Conservation (phyloP, 37 sponge, comb jelly and placozoan genomes). For the Axinella damicornis region DNA sequence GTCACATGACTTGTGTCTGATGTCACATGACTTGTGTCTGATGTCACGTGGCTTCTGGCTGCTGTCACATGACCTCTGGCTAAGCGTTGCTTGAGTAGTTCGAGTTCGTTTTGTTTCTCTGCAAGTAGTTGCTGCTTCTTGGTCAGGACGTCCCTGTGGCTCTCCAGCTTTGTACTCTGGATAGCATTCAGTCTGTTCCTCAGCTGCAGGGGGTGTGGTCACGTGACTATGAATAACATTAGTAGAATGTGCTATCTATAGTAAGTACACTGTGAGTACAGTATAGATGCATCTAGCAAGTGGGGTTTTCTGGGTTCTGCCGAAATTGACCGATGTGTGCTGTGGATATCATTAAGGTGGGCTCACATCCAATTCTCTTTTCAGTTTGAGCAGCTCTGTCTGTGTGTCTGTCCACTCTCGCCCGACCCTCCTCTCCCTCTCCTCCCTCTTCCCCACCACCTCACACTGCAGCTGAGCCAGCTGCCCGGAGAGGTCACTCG, state of each 20-base stretch:
- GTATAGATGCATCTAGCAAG: too few relatives aligned
- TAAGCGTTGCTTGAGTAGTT: background rate
- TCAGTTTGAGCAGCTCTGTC: conserved; percentile 26
- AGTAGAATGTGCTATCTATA: too few relatives aligned
- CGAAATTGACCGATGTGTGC: too few relatives aligned
- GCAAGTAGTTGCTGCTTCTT: conserved; percentile 13
- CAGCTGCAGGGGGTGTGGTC: background rate
- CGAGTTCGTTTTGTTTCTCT: conserved; percentile 18
- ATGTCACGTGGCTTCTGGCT: background rate
- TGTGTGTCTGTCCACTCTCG: background rate
- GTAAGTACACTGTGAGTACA: too few relatives aligned
- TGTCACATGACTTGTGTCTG: too few relatives aligned
- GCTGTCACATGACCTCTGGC: background rate
- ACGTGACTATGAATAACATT: too few relatives aligned
- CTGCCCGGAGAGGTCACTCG: background rate
- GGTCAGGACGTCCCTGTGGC: conserved; percentile 10
- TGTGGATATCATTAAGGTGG: too few relatives aligned
- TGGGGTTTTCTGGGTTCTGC: too few relatives aligned
- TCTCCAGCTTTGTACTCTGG: conserved; percentile 43
- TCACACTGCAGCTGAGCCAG: conserved; percentile 5
- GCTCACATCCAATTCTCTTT: conserved; percentile 46
- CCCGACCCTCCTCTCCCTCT: conserved; percentile 14
- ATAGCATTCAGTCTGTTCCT: conserved; percentile 37
- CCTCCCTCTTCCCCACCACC: conserved; percentile 13
- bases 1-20: too few relatives aligned